Evolutionary conservation across 2,113 vertebrate species (phyloP).

Genomic region (Nothoprocta perdicaria): DNA sequence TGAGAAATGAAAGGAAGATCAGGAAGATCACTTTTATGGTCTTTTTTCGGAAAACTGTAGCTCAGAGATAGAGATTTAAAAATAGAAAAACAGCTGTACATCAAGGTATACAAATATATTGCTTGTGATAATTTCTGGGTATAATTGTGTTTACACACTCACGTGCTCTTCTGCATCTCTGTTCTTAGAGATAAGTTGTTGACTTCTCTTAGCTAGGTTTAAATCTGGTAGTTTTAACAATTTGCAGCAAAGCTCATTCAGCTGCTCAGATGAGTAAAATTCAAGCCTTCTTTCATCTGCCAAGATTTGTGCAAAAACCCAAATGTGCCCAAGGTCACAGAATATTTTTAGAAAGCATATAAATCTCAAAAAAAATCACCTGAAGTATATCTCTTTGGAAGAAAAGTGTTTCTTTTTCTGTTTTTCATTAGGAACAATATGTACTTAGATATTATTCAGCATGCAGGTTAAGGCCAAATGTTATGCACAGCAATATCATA

Average conservation of each 20-base stretch:
- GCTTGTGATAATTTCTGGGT: not conserved
- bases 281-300: not conserved
- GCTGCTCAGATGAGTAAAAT: not conserved
- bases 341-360: not conserved
- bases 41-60: not conserved
- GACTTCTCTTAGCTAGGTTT: not conserved
- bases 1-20: not conserved
- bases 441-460: not conserved
- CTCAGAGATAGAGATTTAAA: not conserved
- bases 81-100: not conserved
- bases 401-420: not conserved
- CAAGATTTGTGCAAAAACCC: not conserved
- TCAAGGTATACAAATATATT: not conserved
- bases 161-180: not conserved
- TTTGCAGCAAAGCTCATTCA: not conserved
- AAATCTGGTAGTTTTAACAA: not conserved
- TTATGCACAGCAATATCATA: no score
- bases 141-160: not conserved
- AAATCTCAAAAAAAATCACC: not conserved
- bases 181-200: not conserved
- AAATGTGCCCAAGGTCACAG: not conserved
- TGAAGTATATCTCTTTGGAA: not conserved
- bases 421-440: not conserved
- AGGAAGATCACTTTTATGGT: not conserved
- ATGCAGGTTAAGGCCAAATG: not conserved